Conservation (phyloP, 23 tunicate genomes). For the Oikopleura dioica region DNA sequence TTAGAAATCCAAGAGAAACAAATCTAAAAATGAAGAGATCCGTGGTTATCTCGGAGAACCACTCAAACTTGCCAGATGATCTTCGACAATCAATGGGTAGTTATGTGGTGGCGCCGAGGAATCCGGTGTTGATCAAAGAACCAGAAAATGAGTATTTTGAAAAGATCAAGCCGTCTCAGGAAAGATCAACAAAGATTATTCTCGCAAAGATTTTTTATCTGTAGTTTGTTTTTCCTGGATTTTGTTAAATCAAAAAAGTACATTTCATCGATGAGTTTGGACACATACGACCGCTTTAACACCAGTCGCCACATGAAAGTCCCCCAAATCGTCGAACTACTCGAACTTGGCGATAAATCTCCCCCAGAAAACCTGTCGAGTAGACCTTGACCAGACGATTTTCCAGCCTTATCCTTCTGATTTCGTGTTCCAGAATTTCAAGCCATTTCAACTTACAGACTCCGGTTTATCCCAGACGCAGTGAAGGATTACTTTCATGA, state of each 20-base stretch:
- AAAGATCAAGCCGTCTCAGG: background rate
- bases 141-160: background rate
- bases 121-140: background rate
- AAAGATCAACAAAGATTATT: no score
- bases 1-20: no score
- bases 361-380: background rate
- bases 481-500: slow-evolving; percentile 81
- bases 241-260: background rate
- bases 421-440: slow-evolving; percentile 62
- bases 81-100: background rate
- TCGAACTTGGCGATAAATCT: background rate
- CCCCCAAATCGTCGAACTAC: background rate
- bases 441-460: no score
- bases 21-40: no score
- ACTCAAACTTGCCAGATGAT: background rate
- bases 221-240: no score
- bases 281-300: background rate
- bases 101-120: background rate
- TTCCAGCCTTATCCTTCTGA: slow-evolving; percentile 98
- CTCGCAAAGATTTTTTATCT: no score
- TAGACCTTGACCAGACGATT: slow-evolving; percentile 85
- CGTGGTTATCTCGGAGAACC: background rate
- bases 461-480: slow-evolving; percentile 75
- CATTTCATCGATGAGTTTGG: background rate
- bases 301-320: background rate